Base-by-base conservation (phyloP, 2,113 vertebrate genomes). In the Pelecanus crispus region DNA sequence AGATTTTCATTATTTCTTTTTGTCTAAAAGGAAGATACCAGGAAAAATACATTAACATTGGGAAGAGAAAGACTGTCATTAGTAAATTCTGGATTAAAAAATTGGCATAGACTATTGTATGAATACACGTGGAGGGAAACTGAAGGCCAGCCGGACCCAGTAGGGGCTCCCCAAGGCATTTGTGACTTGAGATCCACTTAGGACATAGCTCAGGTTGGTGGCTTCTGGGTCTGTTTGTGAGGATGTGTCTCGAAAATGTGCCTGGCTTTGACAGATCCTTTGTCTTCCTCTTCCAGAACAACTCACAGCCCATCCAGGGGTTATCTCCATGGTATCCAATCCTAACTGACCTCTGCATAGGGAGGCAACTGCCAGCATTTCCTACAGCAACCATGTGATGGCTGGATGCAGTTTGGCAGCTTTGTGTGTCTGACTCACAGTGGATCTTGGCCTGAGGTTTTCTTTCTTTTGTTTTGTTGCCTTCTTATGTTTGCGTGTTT, bases 121-220 rank as follows among this genome's bases (percentile, higher is more conserved):
- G 63, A 61, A 44, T 32, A 28, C 4, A 61, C 0, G 1, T 29
- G 24, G 42, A 75, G 24, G 17, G n/a, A 78, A 88, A n/a, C 11
- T 26, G n/a, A 65, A 75, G 65, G 34, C 13, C 11, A 21, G 36
- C 36, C 0, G 1, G 40, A 50, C 32, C 9, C 10, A 25, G 12
- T 0, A 34, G 32, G 10, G 5, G 22, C 17, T 91, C 32, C 22
- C 24, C 9, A 34, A 73, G 13, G 32, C 1, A 1, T n/a, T n/a
- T 68, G 52, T 55, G 56, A 66, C 42, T 84, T 63, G 32, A 74
- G 68, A 58, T 67, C 29, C 29, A 24, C 10, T n/a, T 26, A 88
- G 32, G 49, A 84, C 20, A 2, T 9, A 34, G 16, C 16, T 32
- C 59, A 24, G 26, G 8, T 34, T 58, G 14, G 38, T 47, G 42